Percentiles rank a stretch among this genome's conserved stretches.
Evolutionary conservation across 2,888 invertebrate species (phyloP).

Genomic region (Salticus scenicus): DNA sequence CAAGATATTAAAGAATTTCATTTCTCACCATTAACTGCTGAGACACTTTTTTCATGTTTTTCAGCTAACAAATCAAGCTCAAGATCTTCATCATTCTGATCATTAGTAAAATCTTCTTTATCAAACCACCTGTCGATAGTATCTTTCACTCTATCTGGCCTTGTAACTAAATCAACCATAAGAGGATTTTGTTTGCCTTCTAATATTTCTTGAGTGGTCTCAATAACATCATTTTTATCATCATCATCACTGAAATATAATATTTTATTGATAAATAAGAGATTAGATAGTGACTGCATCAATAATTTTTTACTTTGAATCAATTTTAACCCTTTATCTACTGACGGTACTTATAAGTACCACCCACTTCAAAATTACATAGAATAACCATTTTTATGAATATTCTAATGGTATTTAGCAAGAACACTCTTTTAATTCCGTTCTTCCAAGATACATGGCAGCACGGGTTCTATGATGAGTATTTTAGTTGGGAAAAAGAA

Average conservation of each 20-base stretch:
- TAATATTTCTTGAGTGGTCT: constrained; percentile 76
- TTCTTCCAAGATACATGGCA: too few relatives aligned
- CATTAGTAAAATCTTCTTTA: constrained; percentile 67
- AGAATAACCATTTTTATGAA: too few relatives aligned
- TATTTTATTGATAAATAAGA: background rate
- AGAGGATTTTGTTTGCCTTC: constrained; percentile 75
- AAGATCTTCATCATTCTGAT: constrained; percentile 71
- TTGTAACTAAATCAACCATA: constrained; percentile 74
- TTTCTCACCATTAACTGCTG: background rate
- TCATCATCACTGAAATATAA: constrained; percentile 55
- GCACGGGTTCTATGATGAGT: background rate
- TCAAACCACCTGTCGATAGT: constrained; percentile 76
- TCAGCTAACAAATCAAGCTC: constrained; percentile 73
- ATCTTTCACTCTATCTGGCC: constrained; percentile 72
- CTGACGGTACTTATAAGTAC: too few relatives aligned
- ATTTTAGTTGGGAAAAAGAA: too few relatives aligned
- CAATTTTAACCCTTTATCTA: too few relatives aligned
- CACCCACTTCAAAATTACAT: too few relatives aligned
- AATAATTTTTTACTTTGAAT: background rate
- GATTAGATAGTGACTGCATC: too few relatives aligned
- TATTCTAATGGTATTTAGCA: too few relatives aligned
- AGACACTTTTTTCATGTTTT: constrained; percentile 73
- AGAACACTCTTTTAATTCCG: too few relatives aligned
- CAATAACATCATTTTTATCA: constrained; percentile 72
- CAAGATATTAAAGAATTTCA: too few relatives aligned